Evolutionary conservation across 2,113 vertebrate species (phyloP).

Genomic region (Cryptotis parvus): DNA sequence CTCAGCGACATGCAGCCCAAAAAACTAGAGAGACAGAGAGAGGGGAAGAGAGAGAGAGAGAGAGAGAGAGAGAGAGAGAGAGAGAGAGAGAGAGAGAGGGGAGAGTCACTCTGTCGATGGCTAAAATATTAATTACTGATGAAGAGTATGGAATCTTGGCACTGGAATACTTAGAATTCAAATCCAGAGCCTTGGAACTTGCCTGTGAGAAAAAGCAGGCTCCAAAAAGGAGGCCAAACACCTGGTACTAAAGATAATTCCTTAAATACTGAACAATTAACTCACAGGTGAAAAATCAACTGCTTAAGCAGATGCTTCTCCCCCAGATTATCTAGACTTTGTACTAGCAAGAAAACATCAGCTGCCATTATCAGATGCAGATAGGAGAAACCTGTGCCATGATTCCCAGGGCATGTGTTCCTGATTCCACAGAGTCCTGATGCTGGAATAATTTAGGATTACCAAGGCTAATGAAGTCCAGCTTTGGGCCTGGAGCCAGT

Average conservation of each 20-base stretch:
- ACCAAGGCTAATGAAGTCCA: slow-evolving; percentile 20
- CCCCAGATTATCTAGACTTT: slow-evolving; percentile 58
- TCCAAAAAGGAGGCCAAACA: slow-evolving; percentile 12
- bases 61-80: too few relatives aligned
- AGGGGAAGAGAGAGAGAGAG: too few relatives aligned
- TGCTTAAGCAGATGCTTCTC: slow-evolving; percentile 32
- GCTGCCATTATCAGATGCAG: slow-evolving; percentile 40
- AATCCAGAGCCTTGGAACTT: slow-evolving; percentile 35
- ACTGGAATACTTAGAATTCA: slow-evolving; percentile 57
- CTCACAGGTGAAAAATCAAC: slow-evolving; percentile 61
- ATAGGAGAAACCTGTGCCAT: slow-evolving; percentile 39
- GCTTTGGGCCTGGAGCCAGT: background rate
- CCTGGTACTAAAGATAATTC: slow-evolving; percentile 38
- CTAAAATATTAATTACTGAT: slow-evolving; percentile 52
- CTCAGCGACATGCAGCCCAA: too few relatives aligned
- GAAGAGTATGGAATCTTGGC: slow-evolving; percentile 32
- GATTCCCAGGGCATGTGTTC: slow-evolving; percentile 15
- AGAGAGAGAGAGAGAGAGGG: too few relatives aligned
- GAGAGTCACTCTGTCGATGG: background rate
- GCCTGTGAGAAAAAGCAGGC: slow-evolving; percentile 17
- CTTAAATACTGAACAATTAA: slow-evolving; percentile 39
- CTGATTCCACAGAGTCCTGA: slow-evolving; percentile 8
- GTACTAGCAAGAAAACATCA: slow-evolving; percentile 47
- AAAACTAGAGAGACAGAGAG: too few relatives aligned
- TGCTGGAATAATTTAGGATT: slow-evolving; percentile 2